A percentile compares a stretch with the other conserved stretches of the same genome.
phyloP scores from a whole-genome alignment of 2,888 invertebrate species.

The Drosophila suboccidentalis region DNA sequence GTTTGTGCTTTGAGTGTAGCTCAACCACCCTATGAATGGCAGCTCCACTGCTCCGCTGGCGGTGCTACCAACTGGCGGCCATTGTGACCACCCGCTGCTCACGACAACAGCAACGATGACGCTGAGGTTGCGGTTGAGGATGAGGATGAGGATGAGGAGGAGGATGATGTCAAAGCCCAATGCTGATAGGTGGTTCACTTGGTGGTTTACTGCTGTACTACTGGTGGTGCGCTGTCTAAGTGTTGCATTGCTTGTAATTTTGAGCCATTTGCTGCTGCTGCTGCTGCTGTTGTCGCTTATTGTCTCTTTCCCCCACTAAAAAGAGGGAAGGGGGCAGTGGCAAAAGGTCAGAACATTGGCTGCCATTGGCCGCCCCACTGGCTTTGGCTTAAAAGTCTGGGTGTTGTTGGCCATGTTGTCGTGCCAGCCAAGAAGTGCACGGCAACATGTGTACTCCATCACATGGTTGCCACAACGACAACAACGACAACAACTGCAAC shows the following conservation, averaged over 20 bases:
- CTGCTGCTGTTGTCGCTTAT: slow-evolving; percentile 26
- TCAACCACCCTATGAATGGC: neutral
- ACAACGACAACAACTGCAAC: slow-evolving; percentile 23
- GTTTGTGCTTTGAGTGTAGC: neutral
- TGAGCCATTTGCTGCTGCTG: slow-evolving; percentile 63
- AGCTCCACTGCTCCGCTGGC: neutral
- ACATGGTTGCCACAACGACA: slow-evolving; percentile 74
- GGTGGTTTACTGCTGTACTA: slow-evolving; percentile 18
- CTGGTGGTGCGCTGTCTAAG: slow-evolving; percentile 52
- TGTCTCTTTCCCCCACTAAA: neutral
- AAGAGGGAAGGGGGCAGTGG: too few species aligned
- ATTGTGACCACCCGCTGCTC: slow-evolving; percentile 76
- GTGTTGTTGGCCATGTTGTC: slow-evolving; percentile 58
- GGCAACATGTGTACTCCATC: slow-evolving; percentile 80
- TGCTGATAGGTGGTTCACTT: slow-evolving; percentile 63
- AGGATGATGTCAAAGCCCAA: slow-evolving; percentile 29
- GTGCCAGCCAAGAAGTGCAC: slow-evolving; percentile 68
- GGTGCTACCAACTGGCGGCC: slow-evolving; percentile 55
- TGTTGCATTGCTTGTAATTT: slow-evolving; percentile 74
- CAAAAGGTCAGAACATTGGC: slow-evolving; percentile 25
- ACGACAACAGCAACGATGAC: slow-evolving; percentile 44
- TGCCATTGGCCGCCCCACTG: slow-evolving; percentile 45
- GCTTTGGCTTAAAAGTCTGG: slow-evolving; percentile 20
- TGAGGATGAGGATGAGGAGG: neutral
- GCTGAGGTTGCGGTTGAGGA: neutral